Evolutionary conservation across 2,888 invertebrate genomes (phyloP).

Genomic region (Periphyllus acericola): DNA sequence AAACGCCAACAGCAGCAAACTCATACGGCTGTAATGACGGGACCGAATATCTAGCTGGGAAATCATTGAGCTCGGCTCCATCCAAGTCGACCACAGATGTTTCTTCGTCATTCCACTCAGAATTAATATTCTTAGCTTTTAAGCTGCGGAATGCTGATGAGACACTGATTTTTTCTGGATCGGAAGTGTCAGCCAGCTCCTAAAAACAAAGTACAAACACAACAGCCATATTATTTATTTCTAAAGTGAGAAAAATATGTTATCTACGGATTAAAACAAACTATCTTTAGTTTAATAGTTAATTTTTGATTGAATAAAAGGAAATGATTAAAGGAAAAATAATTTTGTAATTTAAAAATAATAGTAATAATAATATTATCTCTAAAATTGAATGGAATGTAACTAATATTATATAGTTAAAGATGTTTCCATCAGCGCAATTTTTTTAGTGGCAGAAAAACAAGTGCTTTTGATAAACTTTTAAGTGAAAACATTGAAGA

Average conservation of each 20-base stretch:
- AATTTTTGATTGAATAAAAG: slow-evolving; percentile 5
- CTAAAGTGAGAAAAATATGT: background rate
- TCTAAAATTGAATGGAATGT: background rate
- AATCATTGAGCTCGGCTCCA: slow-evolving; percentile 74
- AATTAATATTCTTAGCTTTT: slow-evolving; percentile 16
- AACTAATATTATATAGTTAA: slow-evolving; percentile 1
- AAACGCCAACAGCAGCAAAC: slow-evolving; percentile 78
- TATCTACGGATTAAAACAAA: background rate
- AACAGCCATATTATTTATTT: slow-evolving; percentile 5
- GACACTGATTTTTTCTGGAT: slow-evolving; percentile 20
- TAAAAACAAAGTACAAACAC: slow-evolving; percentile 54
- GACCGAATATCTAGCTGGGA: slow-evolving; percentile 75
- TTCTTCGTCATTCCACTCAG: slow-evolving; percentile 40
- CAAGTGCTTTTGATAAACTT: slow-evolving; percentile 54
- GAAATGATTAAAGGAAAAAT: background rate
- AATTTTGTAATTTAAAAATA: background rate
- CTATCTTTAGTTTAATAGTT: slow-evolving; percentile 5
- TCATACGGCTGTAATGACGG: slow-evolving; percentile 74
- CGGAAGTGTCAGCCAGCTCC: slow-evolving; percentile 42
- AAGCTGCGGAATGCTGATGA: slow-evolving; percentile 21
- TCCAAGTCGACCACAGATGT: slow-evolving; percentile 68
- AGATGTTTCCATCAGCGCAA: slow-evolving; percentile 1
- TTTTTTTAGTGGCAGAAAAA: slow-evolving; percentile 44
- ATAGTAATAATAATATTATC: background rate
- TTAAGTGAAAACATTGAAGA: slow-evolving; percentile 36